phyloP scores from a whole-genome alignment of 2,888 invertebrate species.

The Atherix ibis region DNA sequence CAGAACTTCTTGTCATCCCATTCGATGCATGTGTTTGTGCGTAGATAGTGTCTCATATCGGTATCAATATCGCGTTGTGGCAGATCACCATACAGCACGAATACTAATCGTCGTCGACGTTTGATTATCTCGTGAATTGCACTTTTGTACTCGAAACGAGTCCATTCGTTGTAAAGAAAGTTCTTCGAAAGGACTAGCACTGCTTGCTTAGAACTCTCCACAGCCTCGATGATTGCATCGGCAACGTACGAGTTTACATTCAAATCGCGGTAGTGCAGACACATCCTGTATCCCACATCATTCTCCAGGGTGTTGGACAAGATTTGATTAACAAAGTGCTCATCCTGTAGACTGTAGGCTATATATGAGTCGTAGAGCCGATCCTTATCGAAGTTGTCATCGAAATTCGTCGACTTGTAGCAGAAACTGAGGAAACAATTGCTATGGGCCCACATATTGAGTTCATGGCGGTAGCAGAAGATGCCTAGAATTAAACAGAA shows the following conservation, averaged over 20 bases:
- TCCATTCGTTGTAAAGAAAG: conserved; percentile 92
- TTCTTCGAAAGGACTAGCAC: conserved; percentile 82
- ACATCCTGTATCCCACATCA: conserved; percentile 69
- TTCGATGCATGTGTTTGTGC: conserved; percentile 81
- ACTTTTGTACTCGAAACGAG: conserved; percentile 85
- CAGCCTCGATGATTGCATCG: conserved; percentile 84
- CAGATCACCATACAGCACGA: conserved; percentile 78
- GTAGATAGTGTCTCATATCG: conserved; percentile 76
- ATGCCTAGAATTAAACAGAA: conserved; percentile 60
- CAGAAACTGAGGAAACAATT: conserved; percentile 75
- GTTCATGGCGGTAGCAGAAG: conserved; percentile 65
- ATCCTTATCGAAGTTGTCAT: conserved; percentile 63
- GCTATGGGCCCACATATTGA: conserved; percentile 74
- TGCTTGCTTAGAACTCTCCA: conserved; percentile 77
- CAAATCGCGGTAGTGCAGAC: conserved; percentile 82
- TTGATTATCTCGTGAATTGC: conserved; percentile 82
- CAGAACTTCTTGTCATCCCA: conserved; percentile 93
- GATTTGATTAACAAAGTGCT: conserved; percentile 78
- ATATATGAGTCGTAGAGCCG: conserved; percentile 89
- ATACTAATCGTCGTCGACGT: conserved; percentile 70
- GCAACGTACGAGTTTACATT: conserved; percentile 77
- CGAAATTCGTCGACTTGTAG: conserved; percentile 64
- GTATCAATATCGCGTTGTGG: conserved; percentile 79
- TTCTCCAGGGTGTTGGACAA: conserved; percentile 76
- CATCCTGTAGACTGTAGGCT: conserved; percentile 86